These are phyloP conservation scores for Suncus etruscus DNA, from an alignment of 2,113 vertebrate genomes.

Conservation along the genomic window DNA sequence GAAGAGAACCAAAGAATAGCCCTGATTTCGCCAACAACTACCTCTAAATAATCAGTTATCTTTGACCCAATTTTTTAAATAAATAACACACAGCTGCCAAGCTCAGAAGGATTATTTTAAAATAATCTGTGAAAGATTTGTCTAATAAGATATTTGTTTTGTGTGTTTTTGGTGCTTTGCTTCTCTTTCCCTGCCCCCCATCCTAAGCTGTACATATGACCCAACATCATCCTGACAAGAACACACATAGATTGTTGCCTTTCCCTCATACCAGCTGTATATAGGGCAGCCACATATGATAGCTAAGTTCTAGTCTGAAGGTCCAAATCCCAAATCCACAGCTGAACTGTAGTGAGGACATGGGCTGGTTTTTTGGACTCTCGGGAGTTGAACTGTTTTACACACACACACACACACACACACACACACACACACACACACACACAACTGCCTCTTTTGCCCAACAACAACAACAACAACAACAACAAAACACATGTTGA, in stretches of 20 bases:
- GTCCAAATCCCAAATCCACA: not conserved
- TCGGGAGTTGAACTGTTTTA: not conserved
- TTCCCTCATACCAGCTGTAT: too few species aligned
- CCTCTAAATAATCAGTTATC: not conserved
- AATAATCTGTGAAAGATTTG: not conserved
- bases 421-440: too few species aligned
- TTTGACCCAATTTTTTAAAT: not conserved
- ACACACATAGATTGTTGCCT: not conserved
- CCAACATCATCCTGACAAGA: not conserved
- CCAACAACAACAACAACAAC: too few species aligned
- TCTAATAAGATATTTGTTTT: not conserved
- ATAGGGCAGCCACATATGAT: rapidly evolving
- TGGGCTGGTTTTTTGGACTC: not conserved
- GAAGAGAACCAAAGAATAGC: not conserved
- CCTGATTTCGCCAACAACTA: not conserved
- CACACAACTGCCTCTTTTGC: too few species aligned
- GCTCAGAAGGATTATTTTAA: not conserved
- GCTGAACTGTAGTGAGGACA: not conserved
- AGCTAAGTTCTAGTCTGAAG: not conserved
- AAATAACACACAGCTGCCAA: not conserved
- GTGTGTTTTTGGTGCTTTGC: not conserved
- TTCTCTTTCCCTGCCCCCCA: not conserved
- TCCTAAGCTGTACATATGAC: not conserved
- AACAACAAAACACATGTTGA: not conserved
- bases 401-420: too few species aligned